A percentile compares a stretch with the other conserved stretches of the same genome.
Evolutionary conservation across 2,888 invertebrate genomes (phyloP).

Genomic region (Hydroisotoma schaefferi): DNA sequence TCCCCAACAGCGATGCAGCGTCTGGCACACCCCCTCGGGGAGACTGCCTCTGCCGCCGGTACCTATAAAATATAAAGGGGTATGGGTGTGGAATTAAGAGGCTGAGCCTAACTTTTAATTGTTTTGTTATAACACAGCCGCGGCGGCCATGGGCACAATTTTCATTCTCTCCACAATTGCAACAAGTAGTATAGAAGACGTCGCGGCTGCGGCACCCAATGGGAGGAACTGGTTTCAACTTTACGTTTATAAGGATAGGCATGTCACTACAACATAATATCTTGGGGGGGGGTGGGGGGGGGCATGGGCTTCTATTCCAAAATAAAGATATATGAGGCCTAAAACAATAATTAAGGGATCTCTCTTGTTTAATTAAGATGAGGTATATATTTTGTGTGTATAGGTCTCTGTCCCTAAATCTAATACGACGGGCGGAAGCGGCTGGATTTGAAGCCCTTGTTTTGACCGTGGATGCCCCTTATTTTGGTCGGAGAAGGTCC

Average conservation of each 20-base stretch:
- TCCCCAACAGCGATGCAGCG: constrained; percentile 88
- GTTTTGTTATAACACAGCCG: constrained; percentile 63
- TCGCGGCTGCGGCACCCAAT: constrained; percentile 70
- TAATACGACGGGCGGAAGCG: constrained; percentile 62
- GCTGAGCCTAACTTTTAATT: too few species aligned
- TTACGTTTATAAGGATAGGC: constrained; percentile 12
- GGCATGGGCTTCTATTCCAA: too few species aligned
- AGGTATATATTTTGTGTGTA: background rate
- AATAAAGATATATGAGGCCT: too few species aligned
- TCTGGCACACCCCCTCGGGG: constrained; percentile 87
- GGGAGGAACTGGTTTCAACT: constrained; percentile 86
- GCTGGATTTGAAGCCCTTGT: constrained; percentile 83
- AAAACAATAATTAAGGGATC: background rate
- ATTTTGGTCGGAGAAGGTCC: constrained; percentile 76
- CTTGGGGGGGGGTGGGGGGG: too few species aligned
- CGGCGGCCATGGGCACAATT: constrained; percentile 68
- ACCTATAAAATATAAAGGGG: constrained; percentile 53
- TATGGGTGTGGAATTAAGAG: background rate
- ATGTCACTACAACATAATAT: too few species aligned
- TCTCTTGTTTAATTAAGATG: background rate
- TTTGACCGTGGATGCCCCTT: constrained; percentile 82
- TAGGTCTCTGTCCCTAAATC: constrained; percentile 64
- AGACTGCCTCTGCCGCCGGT: constrained; percentile 77
- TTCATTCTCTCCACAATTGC: constrained; percentile 81
- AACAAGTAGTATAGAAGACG: constrained; percentile 83